Conservation (phyloP, 2,888 invertebrate species). For the Drosophila anomalata region DNA sequence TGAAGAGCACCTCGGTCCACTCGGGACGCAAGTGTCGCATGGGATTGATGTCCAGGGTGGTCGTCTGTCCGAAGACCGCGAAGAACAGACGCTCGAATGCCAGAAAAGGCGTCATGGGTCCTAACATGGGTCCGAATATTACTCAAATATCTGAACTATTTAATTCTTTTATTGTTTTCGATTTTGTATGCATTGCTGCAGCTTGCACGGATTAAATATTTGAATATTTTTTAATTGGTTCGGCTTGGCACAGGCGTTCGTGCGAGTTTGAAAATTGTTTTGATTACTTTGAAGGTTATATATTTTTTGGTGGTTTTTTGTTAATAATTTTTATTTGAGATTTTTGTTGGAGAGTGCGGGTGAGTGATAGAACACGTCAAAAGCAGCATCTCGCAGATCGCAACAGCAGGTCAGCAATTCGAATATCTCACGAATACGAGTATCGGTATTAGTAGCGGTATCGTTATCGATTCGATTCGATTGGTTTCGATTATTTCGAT, state of each 20-base stretch:
- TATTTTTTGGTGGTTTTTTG: constrained; percentile 34
- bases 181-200: constrained; percentile 29
- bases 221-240: constrained; percentile 35
- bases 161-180: constrained; percentile 4
- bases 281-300: constrained; percentile 25
- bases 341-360: constrained; percentile 27
- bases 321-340: constrained; percentile 19
- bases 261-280: constrained; percentile 49
- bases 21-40: constrained; percentile 88
- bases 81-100: constrained; percentile 99
- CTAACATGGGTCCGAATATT: constrained; percentile 64
- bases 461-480: constrained; percentile 58
- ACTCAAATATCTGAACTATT: constrained; percentile 35
- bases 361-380: constrained; percentile 57
- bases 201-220: constrained; percentile 24
- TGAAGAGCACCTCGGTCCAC: constrained; percentile 94
- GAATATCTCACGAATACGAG: constrained; percentile 36
- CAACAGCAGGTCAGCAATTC: constrained; percentile 21
- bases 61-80: constrained; percentile 98
- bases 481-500: constrained; percentile 38
- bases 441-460: constrained; percentile 28
- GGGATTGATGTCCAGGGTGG: constrained; percentile 92
- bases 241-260: constrained; percentile 73
- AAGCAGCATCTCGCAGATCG: constrained; percentile 61
- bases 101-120: constrained; percentile 92